A percentile compares a stretch with the other conserved stretches of the same genome.
phyloP scores from a whole-genome alignment of 2,113 vertebrate genomes.

The Furnarius figulus region DNA sequence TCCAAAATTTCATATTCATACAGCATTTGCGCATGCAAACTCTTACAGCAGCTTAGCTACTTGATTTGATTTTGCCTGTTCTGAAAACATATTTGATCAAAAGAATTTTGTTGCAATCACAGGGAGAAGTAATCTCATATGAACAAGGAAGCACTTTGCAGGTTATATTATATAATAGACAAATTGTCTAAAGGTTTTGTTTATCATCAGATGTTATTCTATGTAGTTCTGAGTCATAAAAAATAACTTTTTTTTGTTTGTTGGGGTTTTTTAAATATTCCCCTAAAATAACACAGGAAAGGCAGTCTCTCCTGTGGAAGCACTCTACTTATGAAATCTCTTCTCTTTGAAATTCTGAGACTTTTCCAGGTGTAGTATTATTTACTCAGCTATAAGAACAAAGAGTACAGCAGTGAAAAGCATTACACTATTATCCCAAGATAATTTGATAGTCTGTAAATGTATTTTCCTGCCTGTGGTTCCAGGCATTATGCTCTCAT shows the following conservation, averaged over 20 bases:
- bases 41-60: neutral
- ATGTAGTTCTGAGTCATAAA: neutral
- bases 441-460: constrained; percentile 46
- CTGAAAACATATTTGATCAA: neutral
- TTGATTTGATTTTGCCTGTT: neutral
- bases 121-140: neutral
- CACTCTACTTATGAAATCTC: neutral
- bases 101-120: neutral
- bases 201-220: neutral
- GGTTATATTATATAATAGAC: neutral
- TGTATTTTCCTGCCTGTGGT: constrained; percentile 17
- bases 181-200: neutral
- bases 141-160: neutral
- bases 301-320: neutral
- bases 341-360: constrained; percentile 14
- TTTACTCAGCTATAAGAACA: constrained; percentile 18
- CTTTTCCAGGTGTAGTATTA: constrained; percentile 14
- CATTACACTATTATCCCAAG: constrained; percentile 25
- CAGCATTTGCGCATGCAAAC: neutral
- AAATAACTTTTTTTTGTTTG: neutral
- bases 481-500: constrained; percentile 19
- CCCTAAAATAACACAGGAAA: neutral
- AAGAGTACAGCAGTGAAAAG: neutral
- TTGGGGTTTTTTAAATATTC: neutral
- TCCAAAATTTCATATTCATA: neutral